Conservation (phyloP, 2,888 invertebrate genomes). For the Norana najaformis region DNA sequence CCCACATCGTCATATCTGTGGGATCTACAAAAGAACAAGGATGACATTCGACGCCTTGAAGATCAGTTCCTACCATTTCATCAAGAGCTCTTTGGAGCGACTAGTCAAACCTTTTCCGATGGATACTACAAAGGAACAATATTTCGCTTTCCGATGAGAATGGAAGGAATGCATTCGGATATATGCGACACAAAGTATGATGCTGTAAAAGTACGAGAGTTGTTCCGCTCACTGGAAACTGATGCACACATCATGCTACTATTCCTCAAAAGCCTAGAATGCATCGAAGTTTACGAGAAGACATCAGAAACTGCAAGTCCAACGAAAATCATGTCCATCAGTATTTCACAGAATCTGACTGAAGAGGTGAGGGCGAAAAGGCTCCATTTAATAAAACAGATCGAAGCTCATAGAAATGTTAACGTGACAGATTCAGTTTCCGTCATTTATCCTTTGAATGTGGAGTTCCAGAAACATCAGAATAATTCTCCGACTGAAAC, state of each 20-base stretch:
- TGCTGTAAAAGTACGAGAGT: constrained; percentile 45
- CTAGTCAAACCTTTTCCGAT: constrained; percentile 33
- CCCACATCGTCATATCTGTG: constrained; percentile 45
- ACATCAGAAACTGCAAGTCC: neutral
- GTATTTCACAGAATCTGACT: neutral
- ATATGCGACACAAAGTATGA: constrained; percentile 49
- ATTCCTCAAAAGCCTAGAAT: constrained; percentile 52
- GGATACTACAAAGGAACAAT: constrained; percentile 51
- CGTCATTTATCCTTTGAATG: neutral
- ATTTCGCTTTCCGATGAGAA: constrained; percentile 56
- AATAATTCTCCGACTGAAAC: neutral
- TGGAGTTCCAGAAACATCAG: constrained; percentile 41
- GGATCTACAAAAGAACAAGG: constrained; percentile 38
- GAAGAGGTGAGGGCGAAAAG: neutral
- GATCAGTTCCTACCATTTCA: constrained; percentile 48
- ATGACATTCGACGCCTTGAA: constrained; percentile 33
- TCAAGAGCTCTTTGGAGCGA: constrained; percentile 47
- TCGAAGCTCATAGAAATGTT: neutral
- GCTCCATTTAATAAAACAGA: neutral
- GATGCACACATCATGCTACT: constrained; percentile 50
- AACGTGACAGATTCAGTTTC: neutral
- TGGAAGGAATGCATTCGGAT: constrained; percentile 43
- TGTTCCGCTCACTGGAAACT: constrained; percentile 49
- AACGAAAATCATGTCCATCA: constrained; percentile 22
- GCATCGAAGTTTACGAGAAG: constrained; percentile 32